A percentile compares a stretch with the other conserved stretches of the same genome.
phyloP scores from a whole-genome alignment of 2,113 vertebrate genomes.

The Eulemur rufifrons region DNA sequence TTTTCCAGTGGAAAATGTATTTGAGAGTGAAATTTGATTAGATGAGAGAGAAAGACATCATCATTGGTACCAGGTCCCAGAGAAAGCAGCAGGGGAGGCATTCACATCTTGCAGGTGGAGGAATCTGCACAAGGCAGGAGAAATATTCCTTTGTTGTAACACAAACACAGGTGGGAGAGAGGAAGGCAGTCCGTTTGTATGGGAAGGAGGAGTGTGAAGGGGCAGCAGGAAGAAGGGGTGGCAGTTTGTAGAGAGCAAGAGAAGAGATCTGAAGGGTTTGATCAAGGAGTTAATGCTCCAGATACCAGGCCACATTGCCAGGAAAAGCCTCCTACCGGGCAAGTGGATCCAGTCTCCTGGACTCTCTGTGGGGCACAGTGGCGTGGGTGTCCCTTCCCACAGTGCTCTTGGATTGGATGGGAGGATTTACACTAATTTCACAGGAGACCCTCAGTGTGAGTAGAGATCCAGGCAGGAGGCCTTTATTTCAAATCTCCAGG shows the following conservation, averaged over 20 bases:
- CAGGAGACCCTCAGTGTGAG: neutral
- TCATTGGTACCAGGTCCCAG: neutral
- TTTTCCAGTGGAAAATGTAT: neutral
- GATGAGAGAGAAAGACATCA: neutral
- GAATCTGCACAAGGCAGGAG: no score
- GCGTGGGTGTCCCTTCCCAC: neutral
- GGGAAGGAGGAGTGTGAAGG: neutral
- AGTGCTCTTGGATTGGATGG: neutral
- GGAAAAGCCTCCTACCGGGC: no score
- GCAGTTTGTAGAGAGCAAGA: neutral
- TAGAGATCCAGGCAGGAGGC: neutral
- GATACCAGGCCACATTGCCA: neutral
- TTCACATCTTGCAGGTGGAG: neutral
- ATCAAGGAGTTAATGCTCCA: no score
- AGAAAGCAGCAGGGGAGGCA: neutral
- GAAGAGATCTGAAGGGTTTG: neutral
- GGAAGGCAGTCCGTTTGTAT: neutral
- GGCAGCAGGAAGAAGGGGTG: neutral
- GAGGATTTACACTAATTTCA: neutral
- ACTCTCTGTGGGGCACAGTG: no score
- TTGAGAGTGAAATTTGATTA: neutral
- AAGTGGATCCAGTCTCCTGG: neutral
- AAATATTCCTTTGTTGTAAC: accelerated
- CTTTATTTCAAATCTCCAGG: neutral
- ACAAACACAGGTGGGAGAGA: neutral